Percentiles rank a stretch among this genome's conserved stretches.
Conservation (phyloP, 2,888 invertebrate species). For the Eupithecia centaureata region DNA sequence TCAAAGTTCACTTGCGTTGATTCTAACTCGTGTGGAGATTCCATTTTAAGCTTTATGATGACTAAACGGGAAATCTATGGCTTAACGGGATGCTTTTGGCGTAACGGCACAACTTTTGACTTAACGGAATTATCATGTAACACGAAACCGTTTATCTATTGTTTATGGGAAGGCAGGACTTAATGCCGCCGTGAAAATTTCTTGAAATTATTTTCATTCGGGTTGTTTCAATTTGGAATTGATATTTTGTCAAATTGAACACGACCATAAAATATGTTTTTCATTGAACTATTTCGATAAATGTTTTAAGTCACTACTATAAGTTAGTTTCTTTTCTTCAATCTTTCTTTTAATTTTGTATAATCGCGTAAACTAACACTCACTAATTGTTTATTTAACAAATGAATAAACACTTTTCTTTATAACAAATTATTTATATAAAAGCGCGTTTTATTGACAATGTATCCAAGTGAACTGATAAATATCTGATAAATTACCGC, state of each 20-base stretch:
- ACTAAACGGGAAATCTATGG: neutral
- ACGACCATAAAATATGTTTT: neutral
- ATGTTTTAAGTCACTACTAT: neutral
- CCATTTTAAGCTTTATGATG: constrained; percentile 40
- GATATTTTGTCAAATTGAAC: neutral
- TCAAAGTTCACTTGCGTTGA: constrained; percentile 9
- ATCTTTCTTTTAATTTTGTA: neutral
- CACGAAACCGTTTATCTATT: neutral
- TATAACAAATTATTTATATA: neutral
- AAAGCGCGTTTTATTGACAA: neutral
- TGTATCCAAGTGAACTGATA: neutral
- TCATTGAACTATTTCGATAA: neutral
- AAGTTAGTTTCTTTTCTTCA: neutral
- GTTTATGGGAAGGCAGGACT: neutral
- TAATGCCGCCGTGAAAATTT: neutral
- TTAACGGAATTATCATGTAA: neutral
- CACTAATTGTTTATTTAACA: neutral
- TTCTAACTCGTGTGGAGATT: constrained; percentile 43
- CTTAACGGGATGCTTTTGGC: neutral
- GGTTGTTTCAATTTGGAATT: neutral
- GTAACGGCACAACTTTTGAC: too few species aligned
- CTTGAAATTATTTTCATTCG: neutral
- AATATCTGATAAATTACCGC: constrained; percentile 29
- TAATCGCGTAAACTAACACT: neutral
- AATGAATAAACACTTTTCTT: neutral